Conservation (phyloP, 2,797 vertebrate species). For the Margarornis squamiger region DNA sequence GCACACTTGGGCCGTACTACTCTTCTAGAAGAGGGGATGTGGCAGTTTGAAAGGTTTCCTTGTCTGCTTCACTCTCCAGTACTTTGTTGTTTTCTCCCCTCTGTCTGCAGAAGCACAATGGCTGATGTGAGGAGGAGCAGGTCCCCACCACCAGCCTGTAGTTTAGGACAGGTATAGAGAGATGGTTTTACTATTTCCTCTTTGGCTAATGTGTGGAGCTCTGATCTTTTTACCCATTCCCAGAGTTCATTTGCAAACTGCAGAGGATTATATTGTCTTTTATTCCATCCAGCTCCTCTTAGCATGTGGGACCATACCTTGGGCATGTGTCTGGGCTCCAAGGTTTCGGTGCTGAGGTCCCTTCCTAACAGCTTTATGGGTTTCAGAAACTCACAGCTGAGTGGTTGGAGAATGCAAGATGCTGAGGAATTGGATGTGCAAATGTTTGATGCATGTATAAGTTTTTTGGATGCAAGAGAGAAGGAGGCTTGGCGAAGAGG, state of each 20-base stretch:
- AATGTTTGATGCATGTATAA: neutral
- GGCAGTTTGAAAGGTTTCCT: neutral
- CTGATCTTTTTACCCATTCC: neutral
- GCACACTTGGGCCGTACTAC: neutral
- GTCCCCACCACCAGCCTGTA: neutral
- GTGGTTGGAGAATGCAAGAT: neutral
- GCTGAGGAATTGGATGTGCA: neutral
- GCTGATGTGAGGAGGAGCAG: neutral
- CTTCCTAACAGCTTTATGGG: neutral
- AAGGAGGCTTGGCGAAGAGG: neutral
- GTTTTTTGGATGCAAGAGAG: neutral
- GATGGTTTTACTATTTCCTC: neutral
- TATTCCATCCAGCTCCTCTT: neutral
- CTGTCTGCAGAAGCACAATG: neutral
- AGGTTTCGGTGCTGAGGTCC: neutral
- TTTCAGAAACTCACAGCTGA: neutral
- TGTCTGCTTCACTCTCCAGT: neutral
- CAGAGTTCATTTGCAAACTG: neutral
- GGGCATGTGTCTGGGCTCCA: neutral
- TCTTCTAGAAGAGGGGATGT: neutral
- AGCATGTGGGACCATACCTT: fast-evolving
- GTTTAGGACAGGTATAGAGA: neutral
- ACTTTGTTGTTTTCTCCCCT: neutral
- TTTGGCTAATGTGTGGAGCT: neutral
- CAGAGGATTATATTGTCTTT: neutral